These are phyloP conservation scores for Hyphantria cunea DNA, from an alignment of 1,140 invertebrate species.

Conservation along the genomic window DNA sequence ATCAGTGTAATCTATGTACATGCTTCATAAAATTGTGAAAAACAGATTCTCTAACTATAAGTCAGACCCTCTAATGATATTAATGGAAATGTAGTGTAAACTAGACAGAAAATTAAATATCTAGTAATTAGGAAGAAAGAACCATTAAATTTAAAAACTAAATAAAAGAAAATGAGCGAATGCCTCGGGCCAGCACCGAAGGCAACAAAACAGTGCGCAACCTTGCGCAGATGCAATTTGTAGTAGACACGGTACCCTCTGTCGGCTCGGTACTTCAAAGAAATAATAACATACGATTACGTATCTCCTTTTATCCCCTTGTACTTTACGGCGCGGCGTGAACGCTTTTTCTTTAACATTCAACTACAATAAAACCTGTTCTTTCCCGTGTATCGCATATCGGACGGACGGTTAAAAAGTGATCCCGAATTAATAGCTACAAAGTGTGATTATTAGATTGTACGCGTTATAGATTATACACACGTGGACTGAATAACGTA, in stretches of 20 bases:
- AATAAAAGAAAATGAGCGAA: background rate
- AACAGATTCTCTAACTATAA: too few species aligned
- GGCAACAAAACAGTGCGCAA: slow-evolving; percentile 9
- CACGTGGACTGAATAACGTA: background rate
- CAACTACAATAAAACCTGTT: slow-evolving; percentile 65
- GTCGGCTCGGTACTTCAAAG: slow-evolving; percentile 67
- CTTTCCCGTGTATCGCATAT: slow-evolving; percentile 45
- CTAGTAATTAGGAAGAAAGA: too few species aligned
- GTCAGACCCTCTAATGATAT: too few species aligned
- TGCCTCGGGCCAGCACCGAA: background rate
- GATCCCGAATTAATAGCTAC: slow-evolving; percentile 69
- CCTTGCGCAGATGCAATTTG: slow-evolving; percentile 20
- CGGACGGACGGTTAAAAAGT: slow-evolving; percentile 56
- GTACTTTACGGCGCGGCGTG: slow-evolving; percentile 42
- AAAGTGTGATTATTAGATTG: slow-evolving; percentile 60
- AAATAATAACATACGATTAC: slow-evolving; percentile 71
- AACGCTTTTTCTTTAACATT: slow-evolving; percentile 52
- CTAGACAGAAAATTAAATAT: too few species aligned
- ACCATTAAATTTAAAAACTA: background rate
- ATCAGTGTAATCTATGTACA: too few species aligned
- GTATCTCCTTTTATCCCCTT: slow-evolving; percentile 35
- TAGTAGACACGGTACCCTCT: slow-evolving; percentile 42
- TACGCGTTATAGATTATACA: slow-evolving; percentile 8
- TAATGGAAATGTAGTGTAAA: too few species aligned
- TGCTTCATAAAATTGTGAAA: too few species aligned